Evolutionary conservation across 2,888 invertebrate species (phyloP), one percentile per base, ranked within the genome.

Genomic region (Limnephilus rhombicus): DNA sequence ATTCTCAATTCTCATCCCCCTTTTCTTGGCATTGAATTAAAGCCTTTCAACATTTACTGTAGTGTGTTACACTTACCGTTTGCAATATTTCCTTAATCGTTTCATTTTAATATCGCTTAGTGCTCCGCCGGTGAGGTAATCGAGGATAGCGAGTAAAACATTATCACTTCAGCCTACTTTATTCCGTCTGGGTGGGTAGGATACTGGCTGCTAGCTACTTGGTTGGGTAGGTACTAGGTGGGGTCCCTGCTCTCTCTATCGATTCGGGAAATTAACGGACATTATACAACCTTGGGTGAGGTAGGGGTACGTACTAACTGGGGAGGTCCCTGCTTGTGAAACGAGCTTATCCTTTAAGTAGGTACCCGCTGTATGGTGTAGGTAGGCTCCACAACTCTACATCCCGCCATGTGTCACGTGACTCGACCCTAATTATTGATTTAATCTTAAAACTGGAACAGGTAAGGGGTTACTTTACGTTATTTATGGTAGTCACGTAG

Each of bases 81-180:
- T 68, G 68, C n/a, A 68, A 68, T 68, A 82, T 82, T 86, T 49
- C 86, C 37, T 41, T 86, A 86, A 86, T 45, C 45, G 29, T 41
- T n/a, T 45, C 86, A 37, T 80, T 88, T 88, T 88, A 88, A 88
- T 80, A 88, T 88, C 88, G 68, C 80, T 88, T 80, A 88, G 88
- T 88, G 88, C 88, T 80, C 68, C 80, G 88, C 80, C 41, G 53
- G 37, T 12, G n/a, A 45, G 49, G 86, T 86, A 86, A 24, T 29
- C 37, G 37, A 88, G 88, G 68, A 88, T 29, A 37, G 29, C 53
- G 68, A 53, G 34, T 85, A 29, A 83, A 90, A 83, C 37, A 85
- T 68, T 90, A 83, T 68, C 68, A 3, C 91, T 41, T 85, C 41
- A 37, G 34, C 85, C 41, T 80, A 31, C 85, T 82, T 80, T 37